These are phyloP conservation scores for Hexactinellida sp. DNA, from an alignment of 37 sponge, comb jelly and placozoan genomes.

Conservation along the genomic window DNA sequence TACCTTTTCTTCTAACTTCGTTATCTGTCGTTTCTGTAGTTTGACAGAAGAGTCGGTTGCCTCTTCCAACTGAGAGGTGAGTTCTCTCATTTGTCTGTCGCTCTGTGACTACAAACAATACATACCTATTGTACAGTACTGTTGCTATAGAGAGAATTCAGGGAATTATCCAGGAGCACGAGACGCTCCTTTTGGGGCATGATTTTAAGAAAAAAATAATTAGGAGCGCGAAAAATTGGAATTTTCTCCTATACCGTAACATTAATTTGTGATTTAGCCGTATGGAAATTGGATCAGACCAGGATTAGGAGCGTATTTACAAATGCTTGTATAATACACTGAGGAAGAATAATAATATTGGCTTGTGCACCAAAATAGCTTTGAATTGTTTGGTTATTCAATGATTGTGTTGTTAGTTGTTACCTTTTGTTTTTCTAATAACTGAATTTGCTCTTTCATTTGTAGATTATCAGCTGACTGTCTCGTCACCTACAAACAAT, in stretches of 20 bases:
- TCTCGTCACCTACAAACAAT: not conserved
- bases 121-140: not conserved
- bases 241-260: too few relatives aligned
- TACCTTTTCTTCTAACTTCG: not conserved
- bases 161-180: too few relatives aligned
- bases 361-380: too few relatives aligned
- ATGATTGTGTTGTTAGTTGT: too few relatives aligned
- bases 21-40: slow-evolving; percentile 1
- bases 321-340: not conserved
- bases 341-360: too few relatives aligned
- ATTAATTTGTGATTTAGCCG: too few relatives aligned
- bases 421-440: slow-evolving; percentile 16
- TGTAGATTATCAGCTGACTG: not conserved
- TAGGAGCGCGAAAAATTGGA: too few relatives aligned
- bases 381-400: too few relatives aligned
- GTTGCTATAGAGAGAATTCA: not conserved
- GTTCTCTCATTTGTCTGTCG: not conserved
- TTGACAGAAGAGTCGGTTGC: not conserved
- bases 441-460: not conserved
- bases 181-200: too few relatives aligned
- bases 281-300: too few relatives aligned
- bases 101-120: not conserved
- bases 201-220: too few relatives aligned
- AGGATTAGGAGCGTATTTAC: too few relatives aligned
- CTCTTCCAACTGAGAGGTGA: not conserved